Evolutionary conservation across 2,797 vertebrate species (phyloP).

Genomic region (Pseudochirops corinnae): DNA sequence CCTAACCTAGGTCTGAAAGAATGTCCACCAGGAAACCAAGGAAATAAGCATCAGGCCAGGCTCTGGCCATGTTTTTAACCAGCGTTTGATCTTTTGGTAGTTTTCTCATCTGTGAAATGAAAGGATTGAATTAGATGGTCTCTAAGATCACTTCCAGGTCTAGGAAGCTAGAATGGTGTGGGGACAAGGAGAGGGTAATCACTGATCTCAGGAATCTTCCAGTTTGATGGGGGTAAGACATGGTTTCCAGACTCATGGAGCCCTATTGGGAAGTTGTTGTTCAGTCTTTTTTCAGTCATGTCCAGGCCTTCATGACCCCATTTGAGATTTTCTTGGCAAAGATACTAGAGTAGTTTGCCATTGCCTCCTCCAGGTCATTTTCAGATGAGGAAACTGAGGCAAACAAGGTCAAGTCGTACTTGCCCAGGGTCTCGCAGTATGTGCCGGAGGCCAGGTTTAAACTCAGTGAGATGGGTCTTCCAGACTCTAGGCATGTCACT

Average conservation of each 20-base stretch:
- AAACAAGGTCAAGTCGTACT: not conserved
- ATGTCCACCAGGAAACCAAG: not conserved
- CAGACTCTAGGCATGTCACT: not conserved
- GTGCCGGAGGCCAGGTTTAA: not conserved
- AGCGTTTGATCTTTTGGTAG: not conserved
- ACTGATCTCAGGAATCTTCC: not conserved
- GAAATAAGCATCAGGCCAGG: not conserved
- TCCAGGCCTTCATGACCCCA: not conserved
- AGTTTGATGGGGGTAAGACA: not conserved
- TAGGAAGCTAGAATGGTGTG: not conserved
- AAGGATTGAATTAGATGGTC: not conserved
- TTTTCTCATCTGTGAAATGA: not conserved
- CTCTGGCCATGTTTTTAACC: not conserved
- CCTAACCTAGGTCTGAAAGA: not conserved
- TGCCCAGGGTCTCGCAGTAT: not conserved
- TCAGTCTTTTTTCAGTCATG: not conserved
- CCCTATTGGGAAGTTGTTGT: not conserved
- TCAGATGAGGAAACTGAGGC: not conserved
- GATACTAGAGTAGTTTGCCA: not conserved
- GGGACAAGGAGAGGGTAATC: not conserved
- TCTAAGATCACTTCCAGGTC: not conserved
- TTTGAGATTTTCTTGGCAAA: not conserved
- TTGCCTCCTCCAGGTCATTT: not conserved
- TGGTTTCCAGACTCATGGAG: not conserved
- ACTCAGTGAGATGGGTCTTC: not conserved